Percentiles rank a stretch among this genome's conserved stretches.
Conservation (phyloP, 2,797 vertebrate genomes). For the Orestias chungarensis region DNA sequence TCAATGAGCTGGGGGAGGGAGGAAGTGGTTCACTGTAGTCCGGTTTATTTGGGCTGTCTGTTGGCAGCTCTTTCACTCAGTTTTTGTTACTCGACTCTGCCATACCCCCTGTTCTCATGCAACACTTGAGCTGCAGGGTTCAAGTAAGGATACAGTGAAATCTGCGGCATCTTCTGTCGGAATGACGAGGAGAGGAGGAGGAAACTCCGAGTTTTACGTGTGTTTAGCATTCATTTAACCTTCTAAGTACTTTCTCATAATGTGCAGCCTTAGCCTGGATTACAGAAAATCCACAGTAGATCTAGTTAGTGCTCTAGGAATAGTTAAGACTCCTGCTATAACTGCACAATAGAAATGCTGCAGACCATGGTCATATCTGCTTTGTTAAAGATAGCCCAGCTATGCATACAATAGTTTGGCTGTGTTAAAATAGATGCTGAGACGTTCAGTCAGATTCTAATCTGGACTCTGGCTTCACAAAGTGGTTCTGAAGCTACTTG, state of each 20-base stretch:
- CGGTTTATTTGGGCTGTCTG: conserved; percentile 81
- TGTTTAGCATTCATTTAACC: neutral
- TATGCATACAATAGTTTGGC: too few species aligned
- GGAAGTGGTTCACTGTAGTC: conserved; percentile 86
- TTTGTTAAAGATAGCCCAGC: too few species aligned
- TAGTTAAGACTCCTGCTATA: too few species aligned
- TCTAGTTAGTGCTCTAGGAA: too few species aligned
- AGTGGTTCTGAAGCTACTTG: too few species aligned
- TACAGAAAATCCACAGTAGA: neutral
- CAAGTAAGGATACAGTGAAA: conserved; percentile 15
- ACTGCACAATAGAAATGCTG: too few species aligned
- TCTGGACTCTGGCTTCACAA: too few species aligned
- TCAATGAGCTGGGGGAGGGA: conserved; percentile 84
- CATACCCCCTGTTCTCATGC: conserved; percentile 72
- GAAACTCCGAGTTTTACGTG: too few species aligned
- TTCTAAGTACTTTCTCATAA: too few species aligned
- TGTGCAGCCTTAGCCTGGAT: neutral
- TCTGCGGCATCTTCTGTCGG: neutral
- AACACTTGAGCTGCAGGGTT: conserved; percentile 32
- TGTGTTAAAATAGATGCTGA: too few species aligned
- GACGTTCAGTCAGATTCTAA: too few species aligned
- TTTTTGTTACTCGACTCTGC: conserved; percentile 51
- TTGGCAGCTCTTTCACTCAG: conserved; percentile 71
- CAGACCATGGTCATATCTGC: too few species aligned
- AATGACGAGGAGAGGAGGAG: neutral